Evolutionary conservation across 2,113 vertebrate genomes (phyloP).

Genomic region (Vanacampus margaritifer): DNA sequence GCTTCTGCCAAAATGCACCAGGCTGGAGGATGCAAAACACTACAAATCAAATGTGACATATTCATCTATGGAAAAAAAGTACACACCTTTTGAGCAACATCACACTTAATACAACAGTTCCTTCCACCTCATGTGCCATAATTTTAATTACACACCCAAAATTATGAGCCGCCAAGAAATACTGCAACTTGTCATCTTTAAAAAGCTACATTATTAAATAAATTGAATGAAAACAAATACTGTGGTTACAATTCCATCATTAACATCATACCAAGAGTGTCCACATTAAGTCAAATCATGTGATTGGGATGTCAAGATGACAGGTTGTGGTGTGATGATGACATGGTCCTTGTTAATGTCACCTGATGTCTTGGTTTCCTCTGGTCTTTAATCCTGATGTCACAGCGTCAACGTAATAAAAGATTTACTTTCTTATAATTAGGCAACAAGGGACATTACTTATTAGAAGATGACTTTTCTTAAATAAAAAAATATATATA

Average conservation of each 20-base stretch:
- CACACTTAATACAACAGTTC: neutral
- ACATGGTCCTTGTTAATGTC: neutral
- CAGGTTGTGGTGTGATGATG: neutral
- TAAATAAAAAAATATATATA: neutral
- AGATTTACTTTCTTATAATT: neutral
- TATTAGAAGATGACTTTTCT: neutral
- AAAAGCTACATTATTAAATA: neutral
- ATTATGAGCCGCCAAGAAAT: neutral
- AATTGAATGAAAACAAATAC: neutral
- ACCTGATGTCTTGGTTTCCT: too few relatives aligned
- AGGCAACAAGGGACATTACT: too few relatives aligned
- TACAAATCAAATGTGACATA: neutral
- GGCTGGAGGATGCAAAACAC: neutral
- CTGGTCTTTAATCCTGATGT: neutral
- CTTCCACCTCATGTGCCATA: neutral
- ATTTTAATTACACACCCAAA: neutral
- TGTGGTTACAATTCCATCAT: neutral
- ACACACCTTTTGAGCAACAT: neutral
- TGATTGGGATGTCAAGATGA: neutral
- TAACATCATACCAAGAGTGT: neutral
- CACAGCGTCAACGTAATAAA: neutral
- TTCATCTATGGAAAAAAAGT: neutral
- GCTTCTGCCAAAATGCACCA: neutral
- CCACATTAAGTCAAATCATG: neutral
- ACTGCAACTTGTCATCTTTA: neutral